Evolutionary conservation across 2,113 vertebrate genomes (phyloP), one percentile per base, ranked within the genome.

Genomic region (Dasyprocta punctata): DNA sequence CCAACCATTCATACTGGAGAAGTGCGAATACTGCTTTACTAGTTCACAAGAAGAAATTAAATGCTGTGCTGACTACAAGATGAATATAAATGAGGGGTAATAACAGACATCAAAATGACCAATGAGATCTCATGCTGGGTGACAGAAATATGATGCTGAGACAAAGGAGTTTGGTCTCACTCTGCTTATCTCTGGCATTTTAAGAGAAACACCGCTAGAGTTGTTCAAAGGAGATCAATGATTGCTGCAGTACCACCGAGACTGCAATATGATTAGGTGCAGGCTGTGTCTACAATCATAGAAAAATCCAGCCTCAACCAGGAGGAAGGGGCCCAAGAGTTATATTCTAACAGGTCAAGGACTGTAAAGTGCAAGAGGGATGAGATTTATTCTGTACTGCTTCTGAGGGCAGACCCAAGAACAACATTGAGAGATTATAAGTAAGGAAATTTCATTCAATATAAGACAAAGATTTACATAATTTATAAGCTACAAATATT

Each of bases 161-260:
- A 92, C 54, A 84, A 94, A 88, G 87, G n/a, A 38, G 47, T 73
- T 82, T 49, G 54, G 52, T 92, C 3, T 77, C 8, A 63, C 20
- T 94, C 19, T 95, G 85, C 56, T 90, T 58, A 94, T 80, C 96
- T 93, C 63, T 96, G 60, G 67, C 83, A 54, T 84, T 92, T 95
- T 81, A 92, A 63, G 87, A 60, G 85, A 69, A 94, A 93, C 58
- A 12, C 22, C 73, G 49, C 16, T 28, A 10, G 7, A 82, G 30
- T 69, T 10, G 36, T 44, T 84, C 33, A 78, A 14, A 71, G 86
- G 33, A 90, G 67, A 78, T 58, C 87, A 69, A 67, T n/a, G 58
- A 86, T 63, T 56, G n/a, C 13, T 69, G 13, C 38, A 84, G 49
- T 38, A 77, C 7, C 33, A 44, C n/a, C 90, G 60, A 61, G 36